Percentiles rank a stretch among this genome's conserved stretches.
Evolutionary conservation across 1,140 invertebrate species (phyloP).

Genomic region (Chlorops oryzae): DNA sequence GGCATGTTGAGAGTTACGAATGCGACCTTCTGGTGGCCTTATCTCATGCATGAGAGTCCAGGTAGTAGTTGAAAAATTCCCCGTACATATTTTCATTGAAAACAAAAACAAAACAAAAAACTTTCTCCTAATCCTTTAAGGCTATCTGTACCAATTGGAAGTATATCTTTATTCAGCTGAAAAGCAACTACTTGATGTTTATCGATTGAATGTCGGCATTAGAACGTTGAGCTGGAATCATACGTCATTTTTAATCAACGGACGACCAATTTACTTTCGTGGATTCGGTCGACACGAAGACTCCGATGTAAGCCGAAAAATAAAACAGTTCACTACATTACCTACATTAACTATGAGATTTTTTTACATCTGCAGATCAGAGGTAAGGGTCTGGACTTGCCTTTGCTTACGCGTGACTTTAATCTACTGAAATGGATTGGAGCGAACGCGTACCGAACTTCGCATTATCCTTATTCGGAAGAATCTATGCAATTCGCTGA

Average conservation of each 20-base stretch:
- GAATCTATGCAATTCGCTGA: conserved; percentile 96
- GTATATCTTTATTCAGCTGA: conserved; percentile 49
- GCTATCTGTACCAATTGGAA: conserved; percentile 79
- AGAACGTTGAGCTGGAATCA: conserved; percentile 73
- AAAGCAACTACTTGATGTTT: conserved; percentile 65
- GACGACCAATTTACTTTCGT: conserved; percentile 77
- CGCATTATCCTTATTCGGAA: conserved; percentile 98
- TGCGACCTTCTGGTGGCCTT: conserved; percentile 89
- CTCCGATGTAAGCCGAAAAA: conserved; percentile 63
- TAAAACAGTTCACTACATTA: too few relatives aligned
- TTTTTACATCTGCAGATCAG: conserved; percentile 54
- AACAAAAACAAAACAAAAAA: too few relatives aligned
- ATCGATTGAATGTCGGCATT: conserved; percentile 79
- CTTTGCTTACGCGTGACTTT: conserved; percentile 84
- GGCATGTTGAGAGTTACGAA: conserved; percentile 60
- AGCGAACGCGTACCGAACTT: conserved; percentile 91
- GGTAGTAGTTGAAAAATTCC: too few relatives aligned
- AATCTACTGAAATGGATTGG: conserved; percentile 93
- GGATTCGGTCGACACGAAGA: conserved; percentile 97
- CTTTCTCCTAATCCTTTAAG: too few relatives aligned
- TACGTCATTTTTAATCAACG: conserved; percentile 73
- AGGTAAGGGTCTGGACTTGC: conserved; percentile 83
- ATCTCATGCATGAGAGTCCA: conserved; percentile 72
- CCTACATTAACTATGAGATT: too few relatives aligned
- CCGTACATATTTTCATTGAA: too few relatives aligned